Conservation (phyloP, 2,888 invertebrate genomes). For the Globia sparganii region DNA sequence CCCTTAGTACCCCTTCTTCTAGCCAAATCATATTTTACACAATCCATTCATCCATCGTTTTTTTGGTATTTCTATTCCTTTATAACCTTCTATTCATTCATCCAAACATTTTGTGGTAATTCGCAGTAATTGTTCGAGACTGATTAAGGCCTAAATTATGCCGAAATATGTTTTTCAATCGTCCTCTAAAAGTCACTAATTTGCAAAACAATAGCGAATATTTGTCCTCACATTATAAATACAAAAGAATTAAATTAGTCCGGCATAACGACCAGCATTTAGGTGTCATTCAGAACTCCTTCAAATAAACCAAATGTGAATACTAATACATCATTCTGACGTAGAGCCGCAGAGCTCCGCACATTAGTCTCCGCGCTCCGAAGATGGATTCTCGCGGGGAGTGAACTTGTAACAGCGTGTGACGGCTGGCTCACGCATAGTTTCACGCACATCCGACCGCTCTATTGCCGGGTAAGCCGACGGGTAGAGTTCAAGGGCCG, state of each 20-base stretch:
- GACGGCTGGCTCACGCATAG: constrained; percentile 71
- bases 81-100: too few species aligned
- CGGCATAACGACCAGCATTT: constrained; percentile 45
- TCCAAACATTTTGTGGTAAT: not conserved
- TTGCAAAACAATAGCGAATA: constrained; percentile 55
- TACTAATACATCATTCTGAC: constrained; percentile 60
- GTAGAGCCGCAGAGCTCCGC: constrained; percentile 2
- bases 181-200: constrained; percentile 31
- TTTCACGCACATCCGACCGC: constrained; percentile 68
- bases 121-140: not conserved
- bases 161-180: constrained; percentile 26
- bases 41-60: not conserved
- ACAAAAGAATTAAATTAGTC: constrained; percentile 52
- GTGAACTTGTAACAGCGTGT: constrained; percentile 48
- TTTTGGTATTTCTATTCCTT: too few species aligned
- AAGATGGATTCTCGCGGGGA: constrained; percentile 48
- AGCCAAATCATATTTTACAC: not conserved
- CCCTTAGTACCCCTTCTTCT: not conserved
- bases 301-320: constrained; percentile 63
- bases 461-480: constrained; percentile 61
- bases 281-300: constrained; percentile 63
- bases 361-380: constrained; percentile 39
- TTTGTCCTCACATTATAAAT: constrained; percentile 55
- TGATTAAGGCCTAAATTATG: constrained; percentile 8
- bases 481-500: constrained; percentile 80